Conservation (phyloP, 2,888 invertebrate genomes). For the Hymenopus coronatus region DNA sequence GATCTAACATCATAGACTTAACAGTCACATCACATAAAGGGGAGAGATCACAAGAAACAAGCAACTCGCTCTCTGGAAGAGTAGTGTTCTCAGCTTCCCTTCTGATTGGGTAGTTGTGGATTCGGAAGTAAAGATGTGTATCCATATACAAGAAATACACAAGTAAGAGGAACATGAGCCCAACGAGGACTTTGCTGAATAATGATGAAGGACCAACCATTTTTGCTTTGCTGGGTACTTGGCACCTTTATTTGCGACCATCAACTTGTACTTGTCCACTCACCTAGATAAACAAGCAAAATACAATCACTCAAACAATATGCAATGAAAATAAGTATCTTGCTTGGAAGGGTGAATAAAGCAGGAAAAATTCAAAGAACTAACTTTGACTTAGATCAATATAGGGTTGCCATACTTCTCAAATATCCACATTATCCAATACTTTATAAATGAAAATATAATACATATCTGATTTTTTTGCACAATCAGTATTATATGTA, state of each 20-base stretch:
- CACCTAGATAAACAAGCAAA: conserved; percentile 22
- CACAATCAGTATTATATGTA: not conserved
- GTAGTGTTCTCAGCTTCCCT: conserved; percentile 45
- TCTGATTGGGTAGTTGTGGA: conserved; percentile 65
- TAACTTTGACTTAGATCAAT: not conserved
- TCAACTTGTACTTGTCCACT: not conserved
- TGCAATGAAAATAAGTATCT: not conserved
- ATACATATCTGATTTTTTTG: not conserved
- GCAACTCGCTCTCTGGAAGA: conserved; percentile 25
- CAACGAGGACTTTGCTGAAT: conserved; percentile 29
- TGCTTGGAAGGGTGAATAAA: not conserved
- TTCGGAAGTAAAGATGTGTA: conserved; percentile 64
- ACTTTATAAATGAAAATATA: not conserved
- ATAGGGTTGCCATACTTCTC: too few species aligned
- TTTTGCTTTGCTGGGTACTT: conserved; percentile 1
- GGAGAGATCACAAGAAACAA: conserved; percentile 52
- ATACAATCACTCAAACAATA: not conserved
- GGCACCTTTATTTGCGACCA: not conserved
- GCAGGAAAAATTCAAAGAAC: not conserved
- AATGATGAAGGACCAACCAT: conserved; percentile 34
- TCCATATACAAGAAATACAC: conserved; percentile 72
- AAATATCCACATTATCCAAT: not conserved
- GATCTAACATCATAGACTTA: conserved; percentile 79
- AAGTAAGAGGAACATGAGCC: conserved; percentile 48
- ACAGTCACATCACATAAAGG: conserved; percentile 79